Percentiles rank a stretch among this genome's conserved stretches.
phyloP scores from a whole-genome alignment of 2,888 invertebrate genomes.

The Oligia fasciuncula region DNA sequence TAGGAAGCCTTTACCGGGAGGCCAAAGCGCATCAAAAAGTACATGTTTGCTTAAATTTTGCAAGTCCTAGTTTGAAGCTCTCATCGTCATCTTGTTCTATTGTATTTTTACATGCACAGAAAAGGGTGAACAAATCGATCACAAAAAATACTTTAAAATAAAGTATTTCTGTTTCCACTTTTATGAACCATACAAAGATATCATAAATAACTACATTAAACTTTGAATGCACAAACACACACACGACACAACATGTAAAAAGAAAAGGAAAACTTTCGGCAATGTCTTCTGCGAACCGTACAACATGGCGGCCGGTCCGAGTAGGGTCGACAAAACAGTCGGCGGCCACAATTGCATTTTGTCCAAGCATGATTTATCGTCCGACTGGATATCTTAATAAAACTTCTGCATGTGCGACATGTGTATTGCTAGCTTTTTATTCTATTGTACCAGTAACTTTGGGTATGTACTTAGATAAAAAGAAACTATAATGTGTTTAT shows the following conservation, averaged over 20 bases:
- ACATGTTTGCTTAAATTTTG: neutral
- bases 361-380: conserved; percentile 78
- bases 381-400: conserved; percentile 78
- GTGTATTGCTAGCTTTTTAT: conserved; percentile 15
- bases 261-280: conserved; percentile 26
- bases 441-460: neutral
- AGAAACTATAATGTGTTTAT: neutral
- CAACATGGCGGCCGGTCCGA: conserved; percentile 27
- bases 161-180: neutral
- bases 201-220: conserved; percentile 2
- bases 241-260: neutral
- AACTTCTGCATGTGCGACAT: conserved; percentile 64
- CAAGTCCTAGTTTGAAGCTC: neutral
- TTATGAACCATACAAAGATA: neutral
- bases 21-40: no score
- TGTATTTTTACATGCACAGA: no score
- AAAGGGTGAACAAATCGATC: neutral
- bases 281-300: conserved; percentile 43
- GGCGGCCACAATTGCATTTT: conserved; percentile 73
- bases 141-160: neutral
- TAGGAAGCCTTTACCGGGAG: neutral
- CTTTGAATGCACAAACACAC: conserved; percentile 15
- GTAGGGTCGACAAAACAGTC: conserved; percentile 70
- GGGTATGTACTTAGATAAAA: neutral
- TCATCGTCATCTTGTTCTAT: neutral